phyloP scores from a whole-genome alignment of 2,797 vertebrate genomes.

The Cirrhinus mrigala region DNA sequence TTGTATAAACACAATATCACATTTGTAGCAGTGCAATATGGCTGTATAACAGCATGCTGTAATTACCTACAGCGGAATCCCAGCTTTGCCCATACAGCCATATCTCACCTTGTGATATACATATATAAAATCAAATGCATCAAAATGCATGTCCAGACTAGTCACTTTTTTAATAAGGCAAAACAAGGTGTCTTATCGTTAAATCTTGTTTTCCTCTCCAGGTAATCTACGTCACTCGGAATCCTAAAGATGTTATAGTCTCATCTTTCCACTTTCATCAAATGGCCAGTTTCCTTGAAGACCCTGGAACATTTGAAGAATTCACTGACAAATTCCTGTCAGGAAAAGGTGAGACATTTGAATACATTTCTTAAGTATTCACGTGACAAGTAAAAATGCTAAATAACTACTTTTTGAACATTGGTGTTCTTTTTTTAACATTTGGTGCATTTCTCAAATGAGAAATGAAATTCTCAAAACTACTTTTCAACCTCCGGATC shows the following conservation, averaged over 20 bases:
- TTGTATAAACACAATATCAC: too few relatives aligned
- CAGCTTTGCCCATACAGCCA: too few relatives aligned
- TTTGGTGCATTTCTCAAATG: too few relatives aligned
- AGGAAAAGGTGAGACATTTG: slow-evolving; percentile 72
- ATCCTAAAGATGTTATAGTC: slow-evolving; percentile 84
- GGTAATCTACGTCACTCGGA: slow-evolving; percentile 73
- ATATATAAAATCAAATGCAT: too few relatives aligned
- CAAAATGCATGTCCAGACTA: not conserved
- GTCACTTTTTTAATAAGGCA: not conserved
- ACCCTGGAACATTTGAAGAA: slow-evolving; percentile 84
- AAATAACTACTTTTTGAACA: not conserved
- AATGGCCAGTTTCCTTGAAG: slow-evolving; percentile 82
- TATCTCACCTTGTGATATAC: too few relatives aligned
- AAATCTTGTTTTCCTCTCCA: slow-evolving; percentile 1
- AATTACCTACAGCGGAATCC: too few relatives aligned
- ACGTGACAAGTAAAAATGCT: not conserved
- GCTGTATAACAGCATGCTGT: too few relatives aligned
- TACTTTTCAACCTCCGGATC: too few relatives aligned
- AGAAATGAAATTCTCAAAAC: too few relatives aligned
- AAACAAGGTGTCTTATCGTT: not conserved
- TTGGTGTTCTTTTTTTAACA: not conserved
- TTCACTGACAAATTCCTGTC: slow-evolving; percentile 78
- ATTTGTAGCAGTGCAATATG: too few relatives aligned
- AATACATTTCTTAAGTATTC: not conserved
- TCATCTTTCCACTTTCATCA: slow-evolving; percentile 86